Evolutionary conservation across 2,888 invertebrate species (phyloP).

Genomic region (Mesoligia furuncula): DNA sequence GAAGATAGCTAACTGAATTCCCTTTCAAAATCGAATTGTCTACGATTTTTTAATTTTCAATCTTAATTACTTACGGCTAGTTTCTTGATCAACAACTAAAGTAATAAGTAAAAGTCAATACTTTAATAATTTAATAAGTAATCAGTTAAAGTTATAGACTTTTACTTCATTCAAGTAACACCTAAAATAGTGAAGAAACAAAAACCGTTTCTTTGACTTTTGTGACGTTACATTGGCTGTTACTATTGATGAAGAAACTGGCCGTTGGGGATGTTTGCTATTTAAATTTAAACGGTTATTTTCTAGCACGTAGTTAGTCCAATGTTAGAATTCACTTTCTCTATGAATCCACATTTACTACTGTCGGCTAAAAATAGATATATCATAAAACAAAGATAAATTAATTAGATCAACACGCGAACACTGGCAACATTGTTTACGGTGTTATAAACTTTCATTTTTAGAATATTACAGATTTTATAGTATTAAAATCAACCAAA

Average conservation of each 20-base stretch:
- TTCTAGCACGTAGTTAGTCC: background rate
- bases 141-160: no score
- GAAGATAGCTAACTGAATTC: background rate
- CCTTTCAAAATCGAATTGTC: no score
- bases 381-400: background rate
- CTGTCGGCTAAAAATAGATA: background rate
- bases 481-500: background rate
- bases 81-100: no score
- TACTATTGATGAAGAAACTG: no score
- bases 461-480: background rate
- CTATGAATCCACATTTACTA: background rate
- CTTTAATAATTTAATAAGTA: no score
- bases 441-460: background rate
- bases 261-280: background rate
- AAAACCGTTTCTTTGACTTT: no score
- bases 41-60: background rate
- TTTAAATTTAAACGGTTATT: background rate
- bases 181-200: no score
- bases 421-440: background rate
- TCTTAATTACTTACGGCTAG: background rate
- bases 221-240: no score
- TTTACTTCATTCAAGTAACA: no score
- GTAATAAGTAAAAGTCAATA: no score
- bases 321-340: background rate
- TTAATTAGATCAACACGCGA: background rate